Percentiles rank a stretch among this genome's conserved stretches.
Conservation (phyloP, 2,888 invertebrate genomes). For the Philonicus albiceps region DNA sequence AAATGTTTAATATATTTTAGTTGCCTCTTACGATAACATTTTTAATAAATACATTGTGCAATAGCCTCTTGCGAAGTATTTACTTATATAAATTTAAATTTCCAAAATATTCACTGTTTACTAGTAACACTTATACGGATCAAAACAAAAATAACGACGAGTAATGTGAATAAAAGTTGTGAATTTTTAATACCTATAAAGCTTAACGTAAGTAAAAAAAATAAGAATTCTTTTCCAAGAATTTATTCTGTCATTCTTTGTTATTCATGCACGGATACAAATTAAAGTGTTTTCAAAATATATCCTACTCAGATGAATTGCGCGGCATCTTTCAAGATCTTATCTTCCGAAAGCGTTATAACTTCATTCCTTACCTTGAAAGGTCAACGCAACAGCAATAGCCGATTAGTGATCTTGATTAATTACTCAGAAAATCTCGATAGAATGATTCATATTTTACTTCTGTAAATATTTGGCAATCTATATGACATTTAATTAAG, state of each 20-base stretch:
- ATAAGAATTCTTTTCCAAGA: not conserved
- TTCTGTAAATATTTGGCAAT: not conserved
- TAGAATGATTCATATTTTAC: not conserved
- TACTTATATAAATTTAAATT: too few relatives aligned
- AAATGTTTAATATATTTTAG: too few relatives aligned
- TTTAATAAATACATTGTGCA: too few relatives aligned
- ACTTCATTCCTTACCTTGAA: not conserved
- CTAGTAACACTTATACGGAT: too few relatives aligned
- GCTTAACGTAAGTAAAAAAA: not conserved
- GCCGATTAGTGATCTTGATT: not conserved
- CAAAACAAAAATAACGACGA: too few relatives aligned
- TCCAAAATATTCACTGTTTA: too few relatives aligned
- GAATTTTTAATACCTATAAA: not conserved
- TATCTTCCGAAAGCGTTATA: not conserved
- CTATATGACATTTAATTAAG: not conserved
- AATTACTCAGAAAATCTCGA: not conserved
- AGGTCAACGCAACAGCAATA: not conserved
- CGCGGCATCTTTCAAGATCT: not conserved
- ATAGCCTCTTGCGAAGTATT: too few relatives aligned
- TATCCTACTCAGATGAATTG: not conserved
- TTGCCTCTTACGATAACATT: too few relatives aligned
- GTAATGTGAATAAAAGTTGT: not conserved
- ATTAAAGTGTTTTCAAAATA: not conserved
- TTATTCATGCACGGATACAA: not conserved
- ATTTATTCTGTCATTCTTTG: not conserved